Percentiles rank a stretch among this genome's conserved stretches.
Conservation (phyloP, 1,140 invertebrate species). For the Hylaeus volcanicus region DNA sequence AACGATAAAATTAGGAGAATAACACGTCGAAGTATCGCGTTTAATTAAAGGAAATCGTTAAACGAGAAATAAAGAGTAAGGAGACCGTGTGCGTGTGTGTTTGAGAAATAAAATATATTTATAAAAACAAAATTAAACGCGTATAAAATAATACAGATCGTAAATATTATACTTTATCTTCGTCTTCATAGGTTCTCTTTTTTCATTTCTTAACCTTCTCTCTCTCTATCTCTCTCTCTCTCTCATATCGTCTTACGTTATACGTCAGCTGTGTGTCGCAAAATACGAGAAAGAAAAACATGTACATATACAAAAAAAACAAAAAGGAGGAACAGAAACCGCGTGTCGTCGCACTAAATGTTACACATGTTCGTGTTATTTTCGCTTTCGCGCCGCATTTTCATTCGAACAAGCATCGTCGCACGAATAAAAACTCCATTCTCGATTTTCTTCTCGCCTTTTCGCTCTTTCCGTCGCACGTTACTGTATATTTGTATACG, state of each 20-base stretch:
- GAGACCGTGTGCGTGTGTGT: neutral
- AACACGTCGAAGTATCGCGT: too few relatives aligned
- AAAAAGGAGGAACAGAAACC: constrained; percentile 71
- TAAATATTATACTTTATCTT: constrained; percentile 70
- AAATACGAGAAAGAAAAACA: constrained; percentile 17
- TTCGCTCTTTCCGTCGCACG: neutral
- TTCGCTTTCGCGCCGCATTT: neutral
- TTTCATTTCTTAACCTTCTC: constrained; percentile 21
- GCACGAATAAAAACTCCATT: constrained; percentile 5
- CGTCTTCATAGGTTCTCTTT: constrained; percentile 1
- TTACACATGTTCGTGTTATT: constrained; percentile 4
- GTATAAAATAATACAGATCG: constrained; percentile 76
- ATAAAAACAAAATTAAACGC: constrained; percentile 79
- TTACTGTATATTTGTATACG: constrained; percentile 13
- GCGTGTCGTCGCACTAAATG: constrained; percentile 46
- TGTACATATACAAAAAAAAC: constrained; percentile 7
- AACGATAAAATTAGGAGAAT: too few relatives aligned
- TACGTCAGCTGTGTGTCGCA: neutral
- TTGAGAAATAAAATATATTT: constrained; percentile 80
- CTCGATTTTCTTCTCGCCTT: constrained; percentile 13
- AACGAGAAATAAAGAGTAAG: constrained; percentile 33
- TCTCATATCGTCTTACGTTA: neutral
- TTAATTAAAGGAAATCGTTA: neutral
- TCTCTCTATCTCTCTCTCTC: neutral
- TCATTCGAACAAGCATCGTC: neutral